Base-by-base conservation (phyloP, 2,797 vertebrate species). In the Pseudochirops corinnae region DNA sequence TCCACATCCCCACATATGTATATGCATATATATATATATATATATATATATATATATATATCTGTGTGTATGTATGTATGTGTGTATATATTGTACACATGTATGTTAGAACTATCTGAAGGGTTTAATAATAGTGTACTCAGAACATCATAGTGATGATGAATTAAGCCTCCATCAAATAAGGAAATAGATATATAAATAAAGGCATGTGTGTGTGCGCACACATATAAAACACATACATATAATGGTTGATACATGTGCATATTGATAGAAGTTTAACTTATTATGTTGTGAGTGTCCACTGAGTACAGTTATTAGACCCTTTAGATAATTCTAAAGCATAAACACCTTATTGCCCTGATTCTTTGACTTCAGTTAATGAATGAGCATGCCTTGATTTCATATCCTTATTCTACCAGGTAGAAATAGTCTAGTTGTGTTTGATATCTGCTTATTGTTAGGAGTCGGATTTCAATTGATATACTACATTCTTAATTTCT, bases 31-130 rank as follows among this genome's bases (percentile, higher is more conserved):
- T 60, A 31, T 33, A 31, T 60, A 31, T 33, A 28, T 10, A 29
- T 31, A 58, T 28, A 58, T 28, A 7, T 28, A 28, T 33, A 60
- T 60, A 1, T 0, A 28, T 10, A 29, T 31, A 31, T 60, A 31
- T 33, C 1, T 4, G 4, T 31, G 4, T 31, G 5, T 1, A 5
- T 62, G 6, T 33, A 0, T 62, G 1, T 33, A 13, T 62, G 0
- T 55, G 53, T 55, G 53, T 56, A 9, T 57, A 16, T 67, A 16
- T 16, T 21, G 3, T 21, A 7, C 18, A 21, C 4, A 6, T 74
- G 2, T 74, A n/a, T 74, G 7, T 50, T 26, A 87, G 74, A 87
- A 87, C 50, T 87, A 87, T 87, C 39, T 87, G 39, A 46, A 46
- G 24, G 3, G 39, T 3, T 9, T 46, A 87, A 87, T 87, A 46